Base-by-base conservation (phyloP, 92 coral and sea anemone genomes). In the Actinostola sp. region DNA sequence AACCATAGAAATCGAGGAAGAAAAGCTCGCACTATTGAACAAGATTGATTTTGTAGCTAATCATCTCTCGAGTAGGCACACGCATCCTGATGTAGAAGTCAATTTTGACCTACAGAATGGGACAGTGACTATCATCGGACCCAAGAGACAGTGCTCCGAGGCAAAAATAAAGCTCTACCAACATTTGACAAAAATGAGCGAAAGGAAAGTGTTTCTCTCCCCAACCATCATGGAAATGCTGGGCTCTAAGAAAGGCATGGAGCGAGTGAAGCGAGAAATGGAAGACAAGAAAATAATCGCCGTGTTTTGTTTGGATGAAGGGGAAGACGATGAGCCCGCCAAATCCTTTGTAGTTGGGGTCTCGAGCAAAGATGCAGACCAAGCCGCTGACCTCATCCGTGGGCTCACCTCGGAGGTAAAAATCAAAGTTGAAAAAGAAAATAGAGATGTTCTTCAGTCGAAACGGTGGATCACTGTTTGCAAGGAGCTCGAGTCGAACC, bases 41-140 rank as follows among this genome's bases (percentile, higher is more conserved):
- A 85, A 85, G 54, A 74, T 89, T 23, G 72, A 79, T 50, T 75
- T 92, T 75, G 67, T 57, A 31, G 82, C 82, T 31, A 75, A 85
- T 19, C 80, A 85, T 11, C 67, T 78, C n/a, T 57, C 63, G 14
- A n/a, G n/a, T n/a, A 57, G 27, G 64, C 10, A 19, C 3, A 63
- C 82, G 42, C 66, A 73, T 74, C 66, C 74, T 11, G 89, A 89
- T 8, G 72, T 89, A 45, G 85, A 82, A 35, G 80, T 89, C 19
- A 50, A 49, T 9, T n/a, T 85, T 7, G 87, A 85, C 39, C 57
- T 54, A 29, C 87, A 89, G 45, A 78, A 43, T 1, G 79, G 82
- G 30, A 82, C 65, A 54, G 67, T 89, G 25, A 79, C 43, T 20
- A 67, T 92, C 20, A 78, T 82, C 42, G 89, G 97, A 14, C 97